phyloP scores from a whole-genome alignment of 2,113 vertebrate genomes.

The Oreochromis niloticus region DNA sequence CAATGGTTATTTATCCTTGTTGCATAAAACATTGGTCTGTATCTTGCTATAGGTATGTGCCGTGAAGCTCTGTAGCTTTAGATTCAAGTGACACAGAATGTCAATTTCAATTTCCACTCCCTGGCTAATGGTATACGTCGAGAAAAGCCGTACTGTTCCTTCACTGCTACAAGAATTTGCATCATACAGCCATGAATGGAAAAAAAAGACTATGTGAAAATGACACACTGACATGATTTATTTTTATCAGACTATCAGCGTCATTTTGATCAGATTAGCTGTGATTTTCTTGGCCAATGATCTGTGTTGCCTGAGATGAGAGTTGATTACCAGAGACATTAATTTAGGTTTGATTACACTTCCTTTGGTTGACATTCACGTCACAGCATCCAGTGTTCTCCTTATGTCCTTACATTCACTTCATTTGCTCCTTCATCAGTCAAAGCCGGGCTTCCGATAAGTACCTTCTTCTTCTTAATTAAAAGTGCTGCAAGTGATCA shows the following conservation, averaged over 20 bases:
- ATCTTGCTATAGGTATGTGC: not conserved
- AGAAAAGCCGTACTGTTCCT: not conserved
- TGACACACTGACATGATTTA: conserved; percentile 16
- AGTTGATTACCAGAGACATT: conserved; percentile 20
- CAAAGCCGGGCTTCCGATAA: conserved; percentile 1
- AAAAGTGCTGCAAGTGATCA: conserved; percentile 10
- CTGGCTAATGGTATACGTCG: not conserved
- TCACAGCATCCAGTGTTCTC: not conserved
- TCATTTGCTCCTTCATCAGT: conserved; percentile 16
- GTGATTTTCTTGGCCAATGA: conserved; percentile 6
- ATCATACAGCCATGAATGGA: not conserved
- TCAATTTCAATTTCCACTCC: not conserved
- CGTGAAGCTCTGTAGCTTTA: not conserved
- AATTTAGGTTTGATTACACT: conserved; percentile 39
- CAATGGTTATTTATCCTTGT: not conserved
- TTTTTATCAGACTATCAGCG: conserved; percentile 8
- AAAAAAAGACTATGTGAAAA: not conserved
- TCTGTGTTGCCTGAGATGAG: conserved; percentile 14
- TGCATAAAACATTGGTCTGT: not conserved
- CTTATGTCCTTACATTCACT: conserved; percentile 8
- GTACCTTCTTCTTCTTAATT: conserved; percentile 10
- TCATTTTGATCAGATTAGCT: conserved; percentile 25
- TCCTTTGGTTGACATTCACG: conserved; percentile 24
- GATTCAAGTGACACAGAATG: not conserved
- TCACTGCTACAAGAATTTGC: not conserved